Base-by-base conservation (phyloP, 2,888 invertebrate genomes). In the Ophion ventricosus region DNA sequence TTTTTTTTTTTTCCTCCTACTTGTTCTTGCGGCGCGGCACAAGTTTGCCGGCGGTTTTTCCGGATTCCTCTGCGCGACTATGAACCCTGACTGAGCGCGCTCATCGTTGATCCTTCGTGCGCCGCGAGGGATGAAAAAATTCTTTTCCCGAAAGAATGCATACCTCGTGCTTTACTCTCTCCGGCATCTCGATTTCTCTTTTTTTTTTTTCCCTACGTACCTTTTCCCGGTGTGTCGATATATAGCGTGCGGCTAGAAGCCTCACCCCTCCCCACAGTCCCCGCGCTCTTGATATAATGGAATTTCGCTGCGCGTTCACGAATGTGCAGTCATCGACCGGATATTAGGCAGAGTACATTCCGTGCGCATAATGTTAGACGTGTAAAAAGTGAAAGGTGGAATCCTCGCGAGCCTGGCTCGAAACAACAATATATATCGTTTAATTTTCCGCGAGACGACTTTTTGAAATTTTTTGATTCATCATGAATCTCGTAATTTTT, bases 101-200 rank as follows among this genome's bases (percentile, higher is more conserved):
- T 26, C 11, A 14, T 26, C 25, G 43, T 67, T 67, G 23, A 14
- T 69, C 49, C 17, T 17, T 26, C 43, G 8, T 8, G 23, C 49
- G 25, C 25, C 49, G 69, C 69, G 49, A n/a, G 26, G 54, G 49
- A 49, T 49, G 49, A 49, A 49, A 74, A 63, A 74, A 74, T 74
- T 74, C 73, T 74, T 74, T 17, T 11, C 73, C 43, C 25, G 43
- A 74, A 74, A 63, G 73, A 74, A 74, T 74, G 73, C 61, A 61
- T n/a, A 72, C 72, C 72, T 40, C 73, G 26, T 74, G 59, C 73
- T 61, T 61, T 49, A 25, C 26, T 49, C 17, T 49, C 17, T 35
- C 57, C 35, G 73, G 73, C 59, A 59, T 59, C 73, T 73, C 73
- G 73, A 59, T 73, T 59, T 73, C 40, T 73, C 61, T 54, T 73